These are phyloP conservation scores for Acromyrmex charruanus DNA, from an alignment of 1,140 invertebrate genomes.

Conservation along the genomic window DNA sequence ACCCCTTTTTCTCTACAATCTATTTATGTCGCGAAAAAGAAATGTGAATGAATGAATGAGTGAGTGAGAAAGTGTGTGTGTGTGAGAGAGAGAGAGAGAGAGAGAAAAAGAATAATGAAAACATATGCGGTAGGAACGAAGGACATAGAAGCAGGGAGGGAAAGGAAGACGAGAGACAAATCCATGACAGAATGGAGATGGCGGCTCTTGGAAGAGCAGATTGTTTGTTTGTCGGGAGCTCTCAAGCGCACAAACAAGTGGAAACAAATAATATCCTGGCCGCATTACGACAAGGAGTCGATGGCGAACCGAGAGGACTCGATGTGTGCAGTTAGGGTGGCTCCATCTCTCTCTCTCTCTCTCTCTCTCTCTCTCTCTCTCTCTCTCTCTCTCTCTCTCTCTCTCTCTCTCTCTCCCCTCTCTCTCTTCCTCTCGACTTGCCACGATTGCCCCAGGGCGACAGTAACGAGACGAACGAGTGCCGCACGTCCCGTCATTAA, in stretches of 20 bases:
- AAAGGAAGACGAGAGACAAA: constrained; percentile 21
- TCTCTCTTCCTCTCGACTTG: constrained; percentile 14
- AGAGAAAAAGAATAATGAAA: constrained; percentile 8
- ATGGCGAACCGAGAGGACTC: constrained; percentile 54
- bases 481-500: constrained; percentile 83
- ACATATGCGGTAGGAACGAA: constrained; percentile 28
- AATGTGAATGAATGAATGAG: constrained; percentile 12
- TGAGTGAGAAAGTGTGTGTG: not conserved
- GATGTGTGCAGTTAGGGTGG: constrained; percentile 59
- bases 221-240: constrained; percentile 83
- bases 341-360: constrained; percentile 46
- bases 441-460: constrained; percentile 79
- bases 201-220: constrained; percentile 71
- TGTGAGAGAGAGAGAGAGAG: not conserved
- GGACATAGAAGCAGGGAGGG: constrained; percentile 7
- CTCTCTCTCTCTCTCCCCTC: constrained; percentile 22
- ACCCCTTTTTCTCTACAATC: constrained; percentile 53
- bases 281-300: constrained; percentile 77
- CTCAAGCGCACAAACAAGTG: constrained; percentile 83
- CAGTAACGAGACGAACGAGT: constrained; percentile 84
- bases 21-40: constrained; percentile 65
- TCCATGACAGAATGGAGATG: not conserved
- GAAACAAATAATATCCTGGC: constrained; percentile 86
- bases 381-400: constrained; percentile 13
- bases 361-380: not conserved